Conservation (phyloP, 2,888 invertebrate species). For the Synanthedon tipuliformis region DNA sequence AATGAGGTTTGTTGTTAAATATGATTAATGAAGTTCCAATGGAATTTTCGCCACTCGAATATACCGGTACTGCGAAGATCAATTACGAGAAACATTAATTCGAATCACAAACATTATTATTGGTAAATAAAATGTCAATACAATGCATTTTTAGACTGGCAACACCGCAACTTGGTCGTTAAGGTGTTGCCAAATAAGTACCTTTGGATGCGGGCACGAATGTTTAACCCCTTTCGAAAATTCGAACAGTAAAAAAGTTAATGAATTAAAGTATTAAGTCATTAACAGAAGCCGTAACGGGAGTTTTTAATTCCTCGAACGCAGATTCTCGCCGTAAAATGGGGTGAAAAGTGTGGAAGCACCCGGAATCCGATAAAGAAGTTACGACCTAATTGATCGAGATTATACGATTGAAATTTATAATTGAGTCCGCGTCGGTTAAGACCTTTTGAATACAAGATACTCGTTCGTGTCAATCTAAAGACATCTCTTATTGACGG, state of each 20-base stretch:
- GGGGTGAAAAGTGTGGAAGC: not conserved
- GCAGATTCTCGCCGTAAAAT: not conserved
- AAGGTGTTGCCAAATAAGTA: not conserved
- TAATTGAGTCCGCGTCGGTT: not conserved
- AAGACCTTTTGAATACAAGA: not conserved
- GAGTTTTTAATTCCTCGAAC: constrained; percentile 3
- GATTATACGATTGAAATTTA: not conserved
- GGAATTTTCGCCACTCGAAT: not conserved
- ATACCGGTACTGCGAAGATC: not conserved
- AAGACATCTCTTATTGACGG: not conserved
- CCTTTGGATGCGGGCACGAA: not conserved
- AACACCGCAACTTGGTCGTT: not conserved
- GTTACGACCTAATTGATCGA: not conserved
- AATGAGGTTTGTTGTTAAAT: constrained; percentile 56
- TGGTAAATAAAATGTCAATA: too few relatives aligned
- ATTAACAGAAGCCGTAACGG: constrained; percentile 14
- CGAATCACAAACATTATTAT: too few relatives aligned
- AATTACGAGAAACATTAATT: constrained; percentile 6
- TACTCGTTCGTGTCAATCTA: not conserved
- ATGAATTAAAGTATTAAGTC: constrained; percentile 16
- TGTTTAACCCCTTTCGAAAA: constrained; percentile 2
- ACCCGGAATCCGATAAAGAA: not conserved
- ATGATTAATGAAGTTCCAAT: constrained; percentile 42
- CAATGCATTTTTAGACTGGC: not conserved
- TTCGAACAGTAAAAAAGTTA: constrained; percentile 8